Conservation (phyloP, 2,888 invertebrate genomes). For the Eilema caniola region DNA sequence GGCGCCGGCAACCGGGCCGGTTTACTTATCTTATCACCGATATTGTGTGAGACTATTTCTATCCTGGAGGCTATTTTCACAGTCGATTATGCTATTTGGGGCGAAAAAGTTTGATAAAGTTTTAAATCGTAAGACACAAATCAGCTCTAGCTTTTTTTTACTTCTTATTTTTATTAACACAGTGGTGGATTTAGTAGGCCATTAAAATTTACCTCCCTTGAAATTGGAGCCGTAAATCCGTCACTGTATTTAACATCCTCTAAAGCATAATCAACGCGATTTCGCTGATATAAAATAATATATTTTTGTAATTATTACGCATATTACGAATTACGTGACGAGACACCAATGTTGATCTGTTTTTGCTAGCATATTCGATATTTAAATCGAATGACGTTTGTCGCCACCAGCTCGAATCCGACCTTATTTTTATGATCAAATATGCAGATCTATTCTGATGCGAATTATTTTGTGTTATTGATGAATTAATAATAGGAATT, state of each 20-base stretch:
- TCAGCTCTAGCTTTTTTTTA: no score
- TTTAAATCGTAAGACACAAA: no score
- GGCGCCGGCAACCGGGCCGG: slow-evolving; percentile 41
- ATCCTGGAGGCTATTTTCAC: slow-evolving; percentile 16
- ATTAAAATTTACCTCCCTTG: no score
- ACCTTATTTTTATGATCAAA: slow-evolving; percentile 19
- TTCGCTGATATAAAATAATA: no score
- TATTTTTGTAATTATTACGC: no score
- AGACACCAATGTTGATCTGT: background rate
- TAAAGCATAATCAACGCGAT: no score
- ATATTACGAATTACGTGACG: background rate
- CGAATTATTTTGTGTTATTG: slow-evolving; percentile 30
- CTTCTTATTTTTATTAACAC: no score
- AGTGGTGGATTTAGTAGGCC: no score
- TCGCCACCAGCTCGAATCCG: background rate
- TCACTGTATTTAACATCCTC: no score
- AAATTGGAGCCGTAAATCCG: no score
- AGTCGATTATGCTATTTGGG: background rate
- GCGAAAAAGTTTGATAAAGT: background rate
- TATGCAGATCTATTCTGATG: slow-evolving; percentile 30
- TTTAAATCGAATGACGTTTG: slow-evolving; percentile 6
- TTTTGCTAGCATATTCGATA: background rate
- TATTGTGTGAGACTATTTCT: slow-evolving; percentile 34
- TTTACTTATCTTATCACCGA: slow-evolving; percentile 34
- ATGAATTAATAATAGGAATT: slow-evolving; percentile 37